phyloP scores from a whole-genome alignment of 1,140 invertebrate genomes.

The Drosophila pandora region DNA sequence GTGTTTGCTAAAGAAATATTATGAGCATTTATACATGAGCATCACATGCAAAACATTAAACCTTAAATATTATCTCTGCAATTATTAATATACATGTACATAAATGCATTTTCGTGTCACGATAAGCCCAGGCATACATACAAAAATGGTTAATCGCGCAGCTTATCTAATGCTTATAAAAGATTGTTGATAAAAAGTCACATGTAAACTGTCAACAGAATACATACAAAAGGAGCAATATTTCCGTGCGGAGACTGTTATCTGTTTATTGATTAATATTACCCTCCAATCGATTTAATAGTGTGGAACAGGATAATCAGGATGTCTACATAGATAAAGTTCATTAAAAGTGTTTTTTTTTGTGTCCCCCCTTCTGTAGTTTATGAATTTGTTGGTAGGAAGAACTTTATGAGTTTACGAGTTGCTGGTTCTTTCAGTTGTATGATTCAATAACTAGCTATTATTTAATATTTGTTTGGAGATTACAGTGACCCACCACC shows the following conservation, averaged over 20 bases:
- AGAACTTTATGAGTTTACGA: not conserved
- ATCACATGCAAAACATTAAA: conserved; percentile 35
- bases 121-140: conserved; percentile 35
- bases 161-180: conserved; percentile 52
- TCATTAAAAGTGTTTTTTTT: not conserved
- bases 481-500: conserved; percentile 31
- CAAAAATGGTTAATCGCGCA: conserved; percentile 31
- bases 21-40: conserved; percentile 3
- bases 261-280: not conserved
- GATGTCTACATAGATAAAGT: not conserved
- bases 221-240: conserved; percentile 12
- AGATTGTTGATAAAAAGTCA: conserved; percentile 35
- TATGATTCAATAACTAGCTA: not conserved
- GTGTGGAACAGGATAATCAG: not conserved
- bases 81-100: conserved; percentile 43
- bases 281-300: not conserved
- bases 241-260: conserved; percentile 4
- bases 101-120: conserved; percentile 33
- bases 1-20: not conserved
- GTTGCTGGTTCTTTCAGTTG: not conserved
- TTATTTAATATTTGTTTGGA: conserved; percentile 23
- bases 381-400: not conserved
- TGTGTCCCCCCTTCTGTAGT: too few relatives aligned
- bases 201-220: conserved; percentile 28
- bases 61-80: conserved; percentile 29